Evolutionary conservation across 2,797 vertebrate genomes (phyloP), one percentile per base, ranked within the genome.

Genomic region (Psittacula derbiana): DNA sequence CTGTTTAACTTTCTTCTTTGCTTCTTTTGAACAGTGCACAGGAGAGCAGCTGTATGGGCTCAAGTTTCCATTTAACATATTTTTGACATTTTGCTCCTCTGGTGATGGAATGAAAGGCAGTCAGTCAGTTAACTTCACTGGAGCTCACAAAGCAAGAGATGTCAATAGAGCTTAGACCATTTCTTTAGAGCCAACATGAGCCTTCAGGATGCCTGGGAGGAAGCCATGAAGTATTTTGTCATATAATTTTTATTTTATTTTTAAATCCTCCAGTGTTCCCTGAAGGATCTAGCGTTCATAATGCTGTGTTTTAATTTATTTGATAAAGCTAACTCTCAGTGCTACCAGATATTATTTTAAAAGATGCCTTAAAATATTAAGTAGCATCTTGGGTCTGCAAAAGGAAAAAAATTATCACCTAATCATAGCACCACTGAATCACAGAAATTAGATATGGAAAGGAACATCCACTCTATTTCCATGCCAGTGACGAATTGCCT

Each of bases 21-120:
- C 31, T 91, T 74, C 84, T 95, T 96, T 92, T 78, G 57, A 95
- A 90, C 1, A 0, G 49, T 33, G 46, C 89, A 95, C 62, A 58
- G 71, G 79, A 95, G 69, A 61, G 38, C 65, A 96, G 86, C 85
- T 44, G 11, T 33, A 73, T 23, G 43, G 58, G 81, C 79, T 92
- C 55, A 66, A 58, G 79, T 33, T 90, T 80, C 89, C 82, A 43
- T 94, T 96, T 93, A 92, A 90, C 72, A 33, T 91, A 87, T 58
- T 91, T 96, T 67, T 95, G 93, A 93, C 84, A 85, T 80, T 91
- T 94, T 92, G 57, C 67, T 94, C 60, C 65, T 86, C 86, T 44
- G 8, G 16, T 71, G 53, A 52, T 38, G 40, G 72, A 88, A 78
- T 0, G 14, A 86, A 88, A 46, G 69, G 74, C 75, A 95, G 67